Evolutionary conservation across 2,888 invertebrate genomes (phyloP).

Genomic region (Drosophila kanekoi): DNA sequence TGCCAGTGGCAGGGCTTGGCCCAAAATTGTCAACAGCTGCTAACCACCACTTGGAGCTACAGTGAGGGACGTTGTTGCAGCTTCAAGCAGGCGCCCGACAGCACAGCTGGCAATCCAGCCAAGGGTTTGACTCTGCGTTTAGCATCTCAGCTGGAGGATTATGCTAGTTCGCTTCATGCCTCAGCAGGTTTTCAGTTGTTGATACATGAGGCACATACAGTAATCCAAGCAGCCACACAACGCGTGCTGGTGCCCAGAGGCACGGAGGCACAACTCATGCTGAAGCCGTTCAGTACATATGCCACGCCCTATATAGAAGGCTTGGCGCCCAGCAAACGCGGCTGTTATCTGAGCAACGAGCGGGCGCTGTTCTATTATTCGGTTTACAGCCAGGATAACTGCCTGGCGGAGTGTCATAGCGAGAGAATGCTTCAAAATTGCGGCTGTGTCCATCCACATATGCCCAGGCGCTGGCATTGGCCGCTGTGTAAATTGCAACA

Average conservation of each 20-base stretch:
- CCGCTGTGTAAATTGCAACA: constrained; percentile 65
- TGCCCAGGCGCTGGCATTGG: constrained; percentile 82
- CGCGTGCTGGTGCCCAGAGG: constrained; percentile 86
- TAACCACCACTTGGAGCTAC: constrained; percentile 85
- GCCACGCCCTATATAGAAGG: constrained; percentile 86
- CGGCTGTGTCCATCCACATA: constrained; percentile 87
- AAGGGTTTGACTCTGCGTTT: constrained; percentile 88
- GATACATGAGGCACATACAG: constrained; percentile 87
- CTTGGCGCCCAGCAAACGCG: constrained; percentile 85
- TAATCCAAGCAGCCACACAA: constrained; percentile 87
- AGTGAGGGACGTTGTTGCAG: constrained; percentile 87
- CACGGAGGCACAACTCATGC: constrained; percentile 87
- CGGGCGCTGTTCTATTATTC: constrained; percentile 74
- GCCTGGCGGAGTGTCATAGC: constrained; percentile 87
- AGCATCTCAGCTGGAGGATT: constrained; percentile 87
- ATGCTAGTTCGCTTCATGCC: constrained; percentile 86
- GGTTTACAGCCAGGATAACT: constrained; percentile 88
- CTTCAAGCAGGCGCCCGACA: constrained; percentile 87
- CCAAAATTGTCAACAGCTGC: constrained; percentile 86
- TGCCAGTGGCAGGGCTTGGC: constrained; percentile 88
- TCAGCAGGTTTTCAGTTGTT: constrained; percentile 87
- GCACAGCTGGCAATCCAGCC: constrained; percentile 87
- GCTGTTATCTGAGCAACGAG: constrained; percentile 88
- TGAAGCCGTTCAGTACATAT: constrained; percentile 87
- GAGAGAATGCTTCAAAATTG: constrained; percentile 85